A percentile compares a stretch with the other conserved stretches of the same genome.
Evolutionary conservation across 2,113 vertebrate species (phyloP).

Genomic region (Elephantulus edwardii): DNA sequence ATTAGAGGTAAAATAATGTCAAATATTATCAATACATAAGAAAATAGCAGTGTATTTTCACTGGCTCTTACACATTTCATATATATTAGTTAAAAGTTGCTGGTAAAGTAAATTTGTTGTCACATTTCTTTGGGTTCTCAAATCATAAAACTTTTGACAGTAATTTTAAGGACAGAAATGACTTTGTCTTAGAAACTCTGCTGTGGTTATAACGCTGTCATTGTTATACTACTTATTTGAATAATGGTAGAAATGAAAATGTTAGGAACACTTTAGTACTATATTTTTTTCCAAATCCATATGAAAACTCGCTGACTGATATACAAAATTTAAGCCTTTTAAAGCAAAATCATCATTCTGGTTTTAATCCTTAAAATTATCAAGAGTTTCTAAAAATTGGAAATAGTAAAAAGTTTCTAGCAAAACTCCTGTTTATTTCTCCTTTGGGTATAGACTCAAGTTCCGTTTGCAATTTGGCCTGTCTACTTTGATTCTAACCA

Average conservation of each 20-base stretch:
- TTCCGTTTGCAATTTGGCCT: not conserved
- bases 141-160: not conserved
- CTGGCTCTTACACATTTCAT: not conserved
- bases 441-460: not conserved
- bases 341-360: not conserved
- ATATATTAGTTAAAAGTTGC: slow-evolving; percentile 8
- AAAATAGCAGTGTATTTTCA: slow-evolving; percentile 2
- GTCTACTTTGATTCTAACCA: not conserved
- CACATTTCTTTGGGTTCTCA: not conserved
- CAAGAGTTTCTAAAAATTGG: not conserved
- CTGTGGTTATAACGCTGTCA: not conserved
- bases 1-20: not conserved
- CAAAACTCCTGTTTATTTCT: not conserved
- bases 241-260: not conserved
- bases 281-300: not conserved
- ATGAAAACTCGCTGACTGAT: not conserved
- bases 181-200: not conserved
- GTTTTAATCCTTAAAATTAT: not conserved
- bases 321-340: not conserved
- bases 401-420: not conserved
- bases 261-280: not conserved
- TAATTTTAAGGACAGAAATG: slow-evolving; percentile 31
- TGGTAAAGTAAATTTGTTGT: not conserved
- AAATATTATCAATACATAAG: not conserved
- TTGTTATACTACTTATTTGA: not conserved